Percentiles rank a stretch among this genome's conserved stretches.
These are phyloP conservation scores for Urocyon cinereoargenteus DNA, from an alignment of 2,797 vertebrate genomes.

Conservation along the genomic window DNA sequence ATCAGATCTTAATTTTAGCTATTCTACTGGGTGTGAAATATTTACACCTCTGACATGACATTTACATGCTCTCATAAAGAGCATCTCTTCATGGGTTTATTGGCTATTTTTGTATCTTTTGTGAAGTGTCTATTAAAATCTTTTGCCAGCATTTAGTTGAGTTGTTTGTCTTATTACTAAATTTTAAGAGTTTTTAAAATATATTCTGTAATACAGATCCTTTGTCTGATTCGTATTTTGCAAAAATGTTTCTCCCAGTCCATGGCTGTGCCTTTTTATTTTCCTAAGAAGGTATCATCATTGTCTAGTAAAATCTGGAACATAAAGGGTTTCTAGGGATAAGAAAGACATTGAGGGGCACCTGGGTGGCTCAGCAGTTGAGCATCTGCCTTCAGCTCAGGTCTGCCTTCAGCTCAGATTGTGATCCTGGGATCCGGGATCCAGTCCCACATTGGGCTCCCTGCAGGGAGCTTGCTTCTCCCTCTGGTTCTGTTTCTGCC, in stretches of 20 bases:
- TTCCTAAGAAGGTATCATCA: not conserved
- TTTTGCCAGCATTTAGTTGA: not conserved
- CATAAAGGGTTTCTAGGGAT: not conserved
- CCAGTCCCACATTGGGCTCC: too few relatives aligned
- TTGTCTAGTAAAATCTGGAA: not conserved
- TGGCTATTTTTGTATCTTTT: slow-evolving; percentile 9
- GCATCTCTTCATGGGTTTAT: not conserved
- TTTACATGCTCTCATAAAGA: not conserved
- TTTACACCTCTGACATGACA: not conserved
- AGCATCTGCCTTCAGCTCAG: too few relatives aligned
- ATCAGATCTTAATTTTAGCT: not conserved
- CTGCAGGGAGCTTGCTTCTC: too few relatives aligned
- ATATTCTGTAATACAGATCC: not conserved
- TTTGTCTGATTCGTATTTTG: not conserved
- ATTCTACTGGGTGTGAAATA: not conserved
- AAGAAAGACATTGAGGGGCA: not conserved
- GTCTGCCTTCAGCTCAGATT: too few relatives aligned
- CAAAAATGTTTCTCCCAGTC: not conserved
- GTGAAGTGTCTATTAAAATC: not conserved
- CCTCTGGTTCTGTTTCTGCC: too few relatives aligned
- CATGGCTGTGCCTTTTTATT: not conserved
- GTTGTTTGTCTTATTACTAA: not conserved
- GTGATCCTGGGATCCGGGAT: too few relatives aligned
- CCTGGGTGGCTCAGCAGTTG: too few relatives aligned
- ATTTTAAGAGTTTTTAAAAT: not conserved